These are phyloP conservation scores for Acronicta psi DNA, from an alignment of 2,888 invertebrate species.

Conservation along the genomic window DNA sequence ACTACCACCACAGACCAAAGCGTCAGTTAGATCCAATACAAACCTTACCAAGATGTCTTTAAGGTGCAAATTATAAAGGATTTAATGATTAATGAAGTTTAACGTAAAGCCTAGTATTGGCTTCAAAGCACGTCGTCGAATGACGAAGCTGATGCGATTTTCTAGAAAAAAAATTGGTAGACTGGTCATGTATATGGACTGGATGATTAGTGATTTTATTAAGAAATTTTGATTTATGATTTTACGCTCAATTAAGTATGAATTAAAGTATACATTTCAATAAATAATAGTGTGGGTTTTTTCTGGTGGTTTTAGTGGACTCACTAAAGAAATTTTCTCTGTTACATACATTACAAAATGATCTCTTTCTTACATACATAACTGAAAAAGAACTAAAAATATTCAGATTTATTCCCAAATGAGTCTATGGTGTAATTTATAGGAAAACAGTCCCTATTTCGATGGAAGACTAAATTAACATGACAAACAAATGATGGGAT, in stretches of 20 bases:
- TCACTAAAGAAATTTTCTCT: too few species aligned
- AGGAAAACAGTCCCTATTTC: too few species aligned
- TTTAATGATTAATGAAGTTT: constrained; percentile 60
- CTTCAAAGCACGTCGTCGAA: constrained; percentile 60
- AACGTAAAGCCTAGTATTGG: constrained; percentile 45
- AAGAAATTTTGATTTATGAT: constrained; percentile 37
- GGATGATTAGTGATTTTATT: constrained; percentile 68
- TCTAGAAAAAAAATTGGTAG: constrained; percentile 62
- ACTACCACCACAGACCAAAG: constrained; percentile 58
- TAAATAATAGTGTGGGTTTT: constrained; percentile 6
- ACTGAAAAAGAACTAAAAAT: too few species aligned
- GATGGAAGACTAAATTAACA: too few species aligned
- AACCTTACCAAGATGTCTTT: constrained; percentile 13
- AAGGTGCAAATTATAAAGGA: constrained; percentile 16
- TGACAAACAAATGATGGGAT: too few species aligned
- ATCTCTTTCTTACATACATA: too few species aligned
- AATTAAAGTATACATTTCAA: constrained; percentile 31
- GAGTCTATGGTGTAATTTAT: too few species aligned
- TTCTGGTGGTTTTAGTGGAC: not conserved
- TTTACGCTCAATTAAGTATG: constrained; percentile 17
- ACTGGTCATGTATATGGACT: constrained; percentile 68
- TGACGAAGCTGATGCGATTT: constrained; percentile 59
- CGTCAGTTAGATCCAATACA: constrained; percentile 43
- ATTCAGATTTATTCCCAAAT: too few species aligned
- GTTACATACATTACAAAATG: too few species aligned